Conservation (phyloP, 2,888 invertebrate species). For the Drosophila cognata region DNA sequence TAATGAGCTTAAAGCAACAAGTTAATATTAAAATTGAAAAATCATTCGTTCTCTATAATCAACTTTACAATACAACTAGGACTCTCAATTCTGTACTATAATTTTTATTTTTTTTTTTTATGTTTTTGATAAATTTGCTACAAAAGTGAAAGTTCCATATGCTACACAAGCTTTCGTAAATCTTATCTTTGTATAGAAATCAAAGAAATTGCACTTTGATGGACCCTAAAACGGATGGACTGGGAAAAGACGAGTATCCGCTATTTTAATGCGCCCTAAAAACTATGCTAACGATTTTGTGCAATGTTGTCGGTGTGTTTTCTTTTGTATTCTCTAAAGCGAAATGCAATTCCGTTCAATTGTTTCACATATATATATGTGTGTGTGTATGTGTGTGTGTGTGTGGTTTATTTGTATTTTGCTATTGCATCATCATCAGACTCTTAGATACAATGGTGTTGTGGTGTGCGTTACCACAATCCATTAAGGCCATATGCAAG, state of each 20-base stretch:
- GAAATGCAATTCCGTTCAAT: constrained; percentile 41
- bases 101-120: not conserved
- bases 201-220: constrained; percentile 17
- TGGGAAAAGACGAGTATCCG: not conserved
- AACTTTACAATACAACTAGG: not conserved
- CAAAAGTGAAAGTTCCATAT: not conserved
- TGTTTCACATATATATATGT: constrained; percentile 21
- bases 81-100: not conserved
- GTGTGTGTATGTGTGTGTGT: constrained; percentile 19
- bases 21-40: constrained; percentile 5
- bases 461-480: constrained; percentile 25
- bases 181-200: not conserved
- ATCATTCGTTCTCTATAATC: not conserved
- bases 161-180: not conserved
- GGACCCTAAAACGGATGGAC: constrained; percentile 2
- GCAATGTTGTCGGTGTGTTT: constrained; percentile 5
- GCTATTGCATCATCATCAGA: constrained; percentile 59
- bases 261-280: constrained; percentile 28
- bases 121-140: too few species aligned
- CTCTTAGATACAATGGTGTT: constrained; percentile 37
- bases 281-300: constrained; percentile 52
- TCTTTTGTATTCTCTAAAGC: constrained; percentile 12
- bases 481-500: constrained; percentile 53
- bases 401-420: constrained; percentile 20
- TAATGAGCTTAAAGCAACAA: constrained; percentile 20